Percentiles rank a stretch among this genome's conserved stretches.
Evolutionary conservation across 2,888 invertebrate species (phyloP).

Genomic region (Drepanosiphum platanoidis): DNA sequence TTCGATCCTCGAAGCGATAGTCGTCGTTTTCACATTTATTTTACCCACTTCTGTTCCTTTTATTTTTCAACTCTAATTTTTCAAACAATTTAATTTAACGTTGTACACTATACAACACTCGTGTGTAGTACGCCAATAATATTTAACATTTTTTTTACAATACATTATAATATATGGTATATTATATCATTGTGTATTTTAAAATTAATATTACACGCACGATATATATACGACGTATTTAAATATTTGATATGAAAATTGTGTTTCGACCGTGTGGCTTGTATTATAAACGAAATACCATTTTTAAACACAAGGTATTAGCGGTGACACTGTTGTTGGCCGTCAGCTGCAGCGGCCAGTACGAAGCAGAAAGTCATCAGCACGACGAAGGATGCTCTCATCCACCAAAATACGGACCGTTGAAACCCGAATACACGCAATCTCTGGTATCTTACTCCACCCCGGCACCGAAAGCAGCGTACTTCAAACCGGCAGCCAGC

Average conservation of each 20-base stretch:
- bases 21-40: no score
- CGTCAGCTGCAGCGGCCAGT: conserved; percentile 41
- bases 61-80: no score
- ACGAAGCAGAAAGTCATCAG: conserved; percentile 48
- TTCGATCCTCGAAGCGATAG: no score
- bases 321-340: conserved; percentile 49
- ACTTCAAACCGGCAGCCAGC: conserved; percentile 47
- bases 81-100: no score
- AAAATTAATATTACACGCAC: no score
- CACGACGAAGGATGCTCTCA: conserved; percentile 53
- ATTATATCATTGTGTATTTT: no score
- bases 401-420: conserved; percentile 44
- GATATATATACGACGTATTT: no score
- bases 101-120: no score
- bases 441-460: conserved; percentile 14
- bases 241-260: background rate
- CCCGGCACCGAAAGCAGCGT: background rate
- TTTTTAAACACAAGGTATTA: conserved; percentile 43
- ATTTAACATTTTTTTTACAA: no score
- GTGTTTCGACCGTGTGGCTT: background rate
- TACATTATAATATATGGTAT: no score
- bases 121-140: no score
- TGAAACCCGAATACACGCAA: conserved; percentile 38
- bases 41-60: no score
- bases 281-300: background rate